Percentiles rank a stretch among this genome's conserved stretches.
Conservation (phyloP, 2,113 vertebrate species). For the Uria lomvia region DNA sequence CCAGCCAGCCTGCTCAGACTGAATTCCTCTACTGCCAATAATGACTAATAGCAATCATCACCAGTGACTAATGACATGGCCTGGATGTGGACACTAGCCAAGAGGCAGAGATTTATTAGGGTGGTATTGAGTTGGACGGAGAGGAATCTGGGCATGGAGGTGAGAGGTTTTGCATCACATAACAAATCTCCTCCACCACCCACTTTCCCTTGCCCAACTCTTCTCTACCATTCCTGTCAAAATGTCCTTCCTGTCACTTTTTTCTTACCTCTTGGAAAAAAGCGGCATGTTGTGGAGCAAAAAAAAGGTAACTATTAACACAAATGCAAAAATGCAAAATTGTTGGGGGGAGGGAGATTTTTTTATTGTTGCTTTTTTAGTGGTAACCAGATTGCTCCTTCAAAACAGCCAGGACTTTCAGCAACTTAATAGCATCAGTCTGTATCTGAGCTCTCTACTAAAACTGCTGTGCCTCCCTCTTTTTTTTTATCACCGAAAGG, state of each 20-base stretch:
- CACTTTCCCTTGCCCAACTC: background rate
- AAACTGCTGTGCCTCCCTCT: background rate
- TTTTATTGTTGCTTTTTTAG: background rate
- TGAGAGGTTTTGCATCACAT: background rate
- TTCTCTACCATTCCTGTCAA: background rate
- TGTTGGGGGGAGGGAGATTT: background rate
- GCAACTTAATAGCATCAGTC: background rate
- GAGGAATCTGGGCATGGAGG: background rate
- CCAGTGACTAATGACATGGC: background rate
- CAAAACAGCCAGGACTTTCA: background rate
- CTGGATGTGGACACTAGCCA: background rate
- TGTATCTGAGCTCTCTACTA: background rate
- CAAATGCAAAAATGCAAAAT: background rate
- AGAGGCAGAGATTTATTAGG: background rate
- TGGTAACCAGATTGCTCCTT: constrained; percentile 5
- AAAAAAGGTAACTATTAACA: background rate
- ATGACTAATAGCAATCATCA: background rate
- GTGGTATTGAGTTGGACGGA: background rate
- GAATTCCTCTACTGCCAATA: background rate
- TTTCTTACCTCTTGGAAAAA: background rate
- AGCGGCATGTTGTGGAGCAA: background rate
- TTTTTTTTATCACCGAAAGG: background rate
- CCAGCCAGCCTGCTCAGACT: background rate
- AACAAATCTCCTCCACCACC: background rate
- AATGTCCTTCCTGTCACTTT: background rate